Conservation (phyloP, 1,140 invertebrate genomes). For the Drosophila mojavensis region DNA sequence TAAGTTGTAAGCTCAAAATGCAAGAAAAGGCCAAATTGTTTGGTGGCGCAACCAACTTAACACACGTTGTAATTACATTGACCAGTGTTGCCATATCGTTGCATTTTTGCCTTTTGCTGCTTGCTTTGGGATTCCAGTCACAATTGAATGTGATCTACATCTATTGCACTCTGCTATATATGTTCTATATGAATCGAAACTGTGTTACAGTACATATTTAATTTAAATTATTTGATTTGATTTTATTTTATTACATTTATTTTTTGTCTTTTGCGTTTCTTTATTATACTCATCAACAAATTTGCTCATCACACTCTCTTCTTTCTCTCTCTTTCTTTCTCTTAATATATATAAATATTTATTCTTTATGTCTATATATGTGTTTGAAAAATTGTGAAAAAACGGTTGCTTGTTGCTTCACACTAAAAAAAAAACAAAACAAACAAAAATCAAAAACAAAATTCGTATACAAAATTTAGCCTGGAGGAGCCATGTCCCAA, state of each 20-base stretch:
- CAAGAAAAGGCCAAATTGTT: constrained; percentile 2
- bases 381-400: constrained; percentile 52
- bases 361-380: constrained; percentile 35
- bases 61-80: too few relatives aligned
- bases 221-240: constrained; percentile 27
- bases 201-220: background rate
- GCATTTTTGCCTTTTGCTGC: constrained; percentile 3
- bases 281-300: constrained; percentile 35
- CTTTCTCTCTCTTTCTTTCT: constrained; percentile 56
- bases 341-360: constrained; percentile 40
- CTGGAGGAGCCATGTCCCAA: constrained; percentile 90
- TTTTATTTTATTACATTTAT: constrained; percentile 33
- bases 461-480: constrained; percentile 84
- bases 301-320: constrained; percentile 38
- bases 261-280: constrained; percentile 48
- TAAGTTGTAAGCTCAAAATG: constrained; percentile 14
- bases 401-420: constrained; percentile 48
- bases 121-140: background rate
- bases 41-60: background rate
- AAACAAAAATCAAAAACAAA: constrained; percentile 9
- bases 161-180: constrained; percentile 13
- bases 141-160: too few relatives aligned
- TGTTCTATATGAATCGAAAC: too few relatives aligned
- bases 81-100: constrained; percentile 8
- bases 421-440: constrained; percentile 36